phyloP scores from a whole-genome alignment of 2,888 invertebrate species.

The Ophioninae sp. region DNA sequence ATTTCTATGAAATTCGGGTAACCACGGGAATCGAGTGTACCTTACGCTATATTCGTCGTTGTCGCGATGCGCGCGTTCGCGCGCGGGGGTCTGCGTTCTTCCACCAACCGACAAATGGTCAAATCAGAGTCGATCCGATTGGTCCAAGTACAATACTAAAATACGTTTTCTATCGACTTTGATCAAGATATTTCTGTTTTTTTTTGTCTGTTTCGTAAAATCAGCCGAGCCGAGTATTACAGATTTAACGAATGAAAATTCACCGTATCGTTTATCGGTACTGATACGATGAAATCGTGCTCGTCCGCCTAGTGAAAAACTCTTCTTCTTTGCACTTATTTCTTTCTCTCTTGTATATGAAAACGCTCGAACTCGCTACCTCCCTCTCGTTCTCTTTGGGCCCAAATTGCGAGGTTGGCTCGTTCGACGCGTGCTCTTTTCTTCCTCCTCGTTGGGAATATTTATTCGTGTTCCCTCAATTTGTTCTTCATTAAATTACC shows the following conservation, averaged over 20 bases:
- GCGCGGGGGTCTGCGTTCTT: conserved; percentile 48
- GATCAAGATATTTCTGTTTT: conserved; percentile 19
- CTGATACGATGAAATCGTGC: conserved; percentile 31
- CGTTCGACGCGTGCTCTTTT: conserved; percentile 11
- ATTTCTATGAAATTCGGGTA: conserved; percentile 41
- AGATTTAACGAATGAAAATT: conserved; percentile 51
- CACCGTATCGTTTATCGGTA: conserved; percentile 48
- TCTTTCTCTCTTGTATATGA: neutral
- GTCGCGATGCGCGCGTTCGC: conserved; percentile 56
- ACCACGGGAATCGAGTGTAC: conserved; percentile 20
- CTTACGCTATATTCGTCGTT: conserved; percentile 60
- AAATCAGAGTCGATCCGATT: conserved; percentile 24
- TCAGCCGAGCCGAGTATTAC: conserved; percentile 51
- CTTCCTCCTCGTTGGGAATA: conserved; percentile 20
- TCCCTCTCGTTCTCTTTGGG: conserved; percentile 18
- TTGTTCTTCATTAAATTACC: conserved; percentile 69
- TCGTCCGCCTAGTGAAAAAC: conserved; percentile 56
- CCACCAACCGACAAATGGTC: conserved; percentile 7
- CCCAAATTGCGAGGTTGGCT: conserved; percentile 10
- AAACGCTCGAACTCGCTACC: conserved; percentile 35
- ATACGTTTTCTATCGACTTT: conserved; percentile 55
- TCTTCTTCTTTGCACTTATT: neutral
- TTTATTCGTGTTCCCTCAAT: neutral
- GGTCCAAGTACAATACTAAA: conserved; percentile 60
- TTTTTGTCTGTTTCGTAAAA: conserved; percentile 46